phyloP scores from a whole-genome alignment of 2,113 vertebrate genomes.

The Prolemur simus region DNA sequence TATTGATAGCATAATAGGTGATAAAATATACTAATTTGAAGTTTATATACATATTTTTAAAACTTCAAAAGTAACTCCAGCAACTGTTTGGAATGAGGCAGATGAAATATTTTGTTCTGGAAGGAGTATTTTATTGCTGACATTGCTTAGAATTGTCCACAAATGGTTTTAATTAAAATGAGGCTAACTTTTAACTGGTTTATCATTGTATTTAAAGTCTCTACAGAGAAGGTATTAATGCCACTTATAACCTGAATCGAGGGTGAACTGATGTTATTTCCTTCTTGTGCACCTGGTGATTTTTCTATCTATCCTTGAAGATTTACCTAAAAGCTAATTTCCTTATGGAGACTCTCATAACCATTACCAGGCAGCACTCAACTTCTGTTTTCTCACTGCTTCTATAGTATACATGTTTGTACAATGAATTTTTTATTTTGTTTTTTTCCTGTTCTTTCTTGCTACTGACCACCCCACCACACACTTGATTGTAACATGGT shows the following conservation, averaged over 20 bases:
- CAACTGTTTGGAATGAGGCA: background rate
- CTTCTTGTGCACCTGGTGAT: background rate
- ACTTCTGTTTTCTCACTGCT: background rate
- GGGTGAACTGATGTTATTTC: background rate
- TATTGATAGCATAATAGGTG: background rate
- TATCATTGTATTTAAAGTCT: background rate
- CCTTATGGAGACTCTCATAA: background rate
- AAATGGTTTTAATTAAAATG: background rate
- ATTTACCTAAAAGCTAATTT: background rate
- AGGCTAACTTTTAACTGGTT: background rate
- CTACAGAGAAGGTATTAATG: background rate
- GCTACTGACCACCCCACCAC: background rate
- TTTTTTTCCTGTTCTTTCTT: background rate
- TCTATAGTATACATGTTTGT: background rate
- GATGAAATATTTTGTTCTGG: background rate
- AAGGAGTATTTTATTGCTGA: background rate
- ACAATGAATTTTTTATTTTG: background rate
- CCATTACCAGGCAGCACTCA: background rate
- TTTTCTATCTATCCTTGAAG: background rate
- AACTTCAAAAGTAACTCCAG: background rate
- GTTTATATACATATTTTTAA: background rate
- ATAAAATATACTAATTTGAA: background rate
- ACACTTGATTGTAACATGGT: background rate
- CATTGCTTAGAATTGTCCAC: background rate
- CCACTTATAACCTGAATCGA: background rate